Conservation (phyloP, 2,797 vertebrate genomes). For the Pampus argenteus region DNA sequence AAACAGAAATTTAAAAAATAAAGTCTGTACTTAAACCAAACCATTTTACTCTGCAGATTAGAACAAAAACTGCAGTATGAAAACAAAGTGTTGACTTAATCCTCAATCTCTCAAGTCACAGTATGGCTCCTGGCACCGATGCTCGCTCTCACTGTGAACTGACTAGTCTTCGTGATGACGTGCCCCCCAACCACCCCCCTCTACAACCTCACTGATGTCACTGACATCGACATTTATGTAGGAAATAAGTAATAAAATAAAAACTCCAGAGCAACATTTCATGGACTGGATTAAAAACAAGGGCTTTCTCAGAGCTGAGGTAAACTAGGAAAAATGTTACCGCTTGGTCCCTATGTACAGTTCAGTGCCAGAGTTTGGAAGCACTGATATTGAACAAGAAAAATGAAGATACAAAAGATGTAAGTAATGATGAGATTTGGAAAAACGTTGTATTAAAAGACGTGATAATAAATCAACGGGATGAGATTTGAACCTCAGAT, state of each 20-base stretch:
- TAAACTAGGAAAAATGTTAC: constrained; percentile 32
- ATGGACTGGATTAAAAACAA: constrained; percentile 53
- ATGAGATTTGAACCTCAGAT: neutral
- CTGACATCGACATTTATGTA: constrained; percentile 58
- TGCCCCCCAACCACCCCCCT: neutral
- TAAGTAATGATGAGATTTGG: neutral
- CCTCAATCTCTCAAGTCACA: constrained; percentile 16
- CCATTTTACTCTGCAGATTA: neutral
- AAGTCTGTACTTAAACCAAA: constrained; percentile 43
- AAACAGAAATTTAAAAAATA: constrained; percentile 31
- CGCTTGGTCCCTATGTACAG: neutral
- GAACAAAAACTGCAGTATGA: constrained; percentile 16
- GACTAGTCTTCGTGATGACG: constrained; percentile 16
- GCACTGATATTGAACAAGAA: neutral
- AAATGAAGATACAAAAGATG: neutral
- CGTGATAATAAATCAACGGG: neutral
- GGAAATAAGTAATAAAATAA: constrained; percentile 68
- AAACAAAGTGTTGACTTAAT: constrained; percentile 15
- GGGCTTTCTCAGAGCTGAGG: constrained; percentile 40
- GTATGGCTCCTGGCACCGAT: constrained; percentile 36
- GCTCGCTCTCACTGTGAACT: constrained; percentile 29
- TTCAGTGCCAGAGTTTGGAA: neutral
- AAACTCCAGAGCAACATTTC: constrained; percentile 52
- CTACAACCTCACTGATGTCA: constrained; percentile 62
- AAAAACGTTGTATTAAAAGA: neutral